phyloP scores from a whole-genome alignment of 2,797 vertebrate genomes.

The Smutsia temminckii region DNA sequence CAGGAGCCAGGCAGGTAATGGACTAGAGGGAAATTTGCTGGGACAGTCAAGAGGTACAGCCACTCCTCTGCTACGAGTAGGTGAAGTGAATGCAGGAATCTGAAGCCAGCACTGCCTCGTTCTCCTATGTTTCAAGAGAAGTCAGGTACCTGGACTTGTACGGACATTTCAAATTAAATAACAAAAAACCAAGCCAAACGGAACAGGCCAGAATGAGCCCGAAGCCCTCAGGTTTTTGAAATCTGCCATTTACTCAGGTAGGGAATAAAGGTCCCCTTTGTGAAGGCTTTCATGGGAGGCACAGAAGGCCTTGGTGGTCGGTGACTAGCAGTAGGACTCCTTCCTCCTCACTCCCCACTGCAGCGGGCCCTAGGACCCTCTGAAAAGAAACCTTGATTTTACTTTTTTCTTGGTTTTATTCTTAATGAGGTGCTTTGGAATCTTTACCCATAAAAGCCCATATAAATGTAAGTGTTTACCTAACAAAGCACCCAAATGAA shows the following conservation, averaged over 20 bases:
- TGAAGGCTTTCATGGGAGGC: background rate
- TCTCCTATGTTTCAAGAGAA: slow-evolving; percentile 3
- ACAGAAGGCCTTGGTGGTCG: background rate
- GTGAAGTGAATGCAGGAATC: background rate
- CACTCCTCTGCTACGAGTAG: background rate
- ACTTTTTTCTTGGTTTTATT: slow-evolving; percentile 20
- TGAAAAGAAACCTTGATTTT: slow-evolving; percentile 28
- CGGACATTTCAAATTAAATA: background rate
- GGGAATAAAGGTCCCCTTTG: background rate
- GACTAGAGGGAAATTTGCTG: background rate
- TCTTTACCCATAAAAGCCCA: background rate
- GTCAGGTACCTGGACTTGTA: background rate
- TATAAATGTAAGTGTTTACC: background rate
- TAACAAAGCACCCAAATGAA: background rate
- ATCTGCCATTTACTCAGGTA: background rate
- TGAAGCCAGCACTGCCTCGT: background rate
- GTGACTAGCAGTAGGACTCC: background rate
- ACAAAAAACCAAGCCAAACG: background rate
- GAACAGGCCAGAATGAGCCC: background rate
- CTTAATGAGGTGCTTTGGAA: slow-evolving; percentile 29
- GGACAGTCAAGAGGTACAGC: background rate
- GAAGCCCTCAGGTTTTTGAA: background rate
- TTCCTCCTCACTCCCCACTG: accelerated
- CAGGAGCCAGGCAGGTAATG: background rate
- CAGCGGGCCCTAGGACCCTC: background rate